Evolutionary conservation across 2,888 invertebrate species (phyloP).

Genomic region (Callyntrura guangdongensis): DNA sequence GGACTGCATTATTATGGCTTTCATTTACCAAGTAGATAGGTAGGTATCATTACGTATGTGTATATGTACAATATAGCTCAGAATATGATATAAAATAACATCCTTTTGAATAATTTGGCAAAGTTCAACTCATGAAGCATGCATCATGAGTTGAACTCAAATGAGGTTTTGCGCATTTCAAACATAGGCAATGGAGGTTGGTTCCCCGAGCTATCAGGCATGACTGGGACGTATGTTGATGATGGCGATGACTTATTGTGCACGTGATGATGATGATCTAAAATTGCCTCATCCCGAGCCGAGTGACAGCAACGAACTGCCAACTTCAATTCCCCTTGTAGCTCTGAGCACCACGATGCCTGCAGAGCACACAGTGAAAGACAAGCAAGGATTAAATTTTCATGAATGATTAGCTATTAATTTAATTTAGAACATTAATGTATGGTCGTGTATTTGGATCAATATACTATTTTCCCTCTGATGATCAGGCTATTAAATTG

Average conservation of each 20-base stretch:
- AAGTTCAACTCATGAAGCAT: slow-evolving; percentile 69
- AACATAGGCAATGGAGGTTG: slow-evolving; percentile 88
- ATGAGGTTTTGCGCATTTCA: slow-evolving; percentile 88
- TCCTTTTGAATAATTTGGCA: slow-evolving; percentile 76
- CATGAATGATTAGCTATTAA: background rate
- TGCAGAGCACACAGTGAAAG: slow-evolving; percentile 84
- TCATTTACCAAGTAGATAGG: slow-evolving; percentile 4
- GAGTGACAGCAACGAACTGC: slow-evolving; percentile 91
- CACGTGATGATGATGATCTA: slow-evolving; percentile 82
- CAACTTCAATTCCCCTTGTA: slow-evolving; percentile 96
- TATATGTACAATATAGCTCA: slow-evolving; percentile 63
- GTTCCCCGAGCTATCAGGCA: slow-evolving; percentile 86
- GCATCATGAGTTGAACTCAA: slow-evolving; percentile 82
- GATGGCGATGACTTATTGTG: slow-evolving; percentile 92
- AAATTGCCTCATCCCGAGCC: slow-evolving; percentile 82
- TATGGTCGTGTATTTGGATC: background rate
- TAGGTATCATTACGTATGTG: slow-evolving; percentile 36
- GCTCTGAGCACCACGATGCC: slow-evolving; percentile 97
- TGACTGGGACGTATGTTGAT: slow-evolving; percentile 91
- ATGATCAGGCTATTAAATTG: too few relatives aligned
- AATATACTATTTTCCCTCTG: too few relatives aligned
- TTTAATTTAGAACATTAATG: background rate
- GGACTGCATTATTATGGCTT: slow-evolving; percentile 53
- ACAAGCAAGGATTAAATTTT: background rate
- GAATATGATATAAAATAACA: slow-evolving; percentile 74